phyloP scores from a whole-genome alignment of 2,113 vertebrate species.

The Oriolus oriolus region DNA sequence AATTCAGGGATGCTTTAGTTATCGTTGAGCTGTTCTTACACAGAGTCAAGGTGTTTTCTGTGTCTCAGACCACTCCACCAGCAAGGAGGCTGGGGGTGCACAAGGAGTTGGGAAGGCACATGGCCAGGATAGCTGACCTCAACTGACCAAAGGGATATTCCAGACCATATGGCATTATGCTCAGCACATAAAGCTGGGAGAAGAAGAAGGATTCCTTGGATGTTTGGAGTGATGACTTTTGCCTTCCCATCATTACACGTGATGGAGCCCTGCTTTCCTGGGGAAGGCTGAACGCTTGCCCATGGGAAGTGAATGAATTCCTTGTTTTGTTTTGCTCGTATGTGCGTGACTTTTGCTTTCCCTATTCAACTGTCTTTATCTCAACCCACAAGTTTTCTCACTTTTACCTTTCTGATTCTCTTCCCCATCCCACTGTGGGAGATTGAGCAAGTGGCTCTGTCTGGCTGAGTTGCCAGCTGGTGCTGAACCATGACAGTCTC shows the following conservation, averaged over 20 bases:
- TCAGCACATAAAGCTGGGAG: background rate
- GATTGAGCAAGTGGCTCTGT: background rate
- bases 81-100: background rate
- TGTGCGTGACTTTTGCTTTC: background rate
- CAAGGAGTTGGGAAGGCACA: background rate
- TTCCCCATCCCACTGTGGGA: background rate
- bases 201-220: background rate
- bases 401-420: background rate
- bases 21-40: background rate
- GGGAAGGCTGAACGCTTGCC: background rate
- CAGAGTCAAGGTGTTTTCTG: background rate
- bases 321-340: background rate
- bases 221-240: background rate
- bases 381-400: background rate
- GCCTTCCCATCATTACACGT: background rate
- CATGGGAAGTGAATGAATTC: background rate
- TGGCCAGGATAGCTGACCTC: background rate
- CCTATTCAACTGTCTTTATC: background rate
- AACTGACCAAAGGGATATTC: background rate
- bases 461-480: background rate
- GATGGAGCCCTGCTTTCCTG: background rate
- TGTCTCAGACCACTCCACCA: background rate
- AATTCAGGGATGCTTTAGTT: background rate
- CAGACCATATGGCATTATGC: background rate
- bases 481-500: background rate